Percentiles rank a stretch among this genome's conserved stretches.
These are phyloP conservation scores for Pterobdella sp. DNA, from an alignment of 2,888 invertebrate genomes.

Conservation along the genomic window DNA sequence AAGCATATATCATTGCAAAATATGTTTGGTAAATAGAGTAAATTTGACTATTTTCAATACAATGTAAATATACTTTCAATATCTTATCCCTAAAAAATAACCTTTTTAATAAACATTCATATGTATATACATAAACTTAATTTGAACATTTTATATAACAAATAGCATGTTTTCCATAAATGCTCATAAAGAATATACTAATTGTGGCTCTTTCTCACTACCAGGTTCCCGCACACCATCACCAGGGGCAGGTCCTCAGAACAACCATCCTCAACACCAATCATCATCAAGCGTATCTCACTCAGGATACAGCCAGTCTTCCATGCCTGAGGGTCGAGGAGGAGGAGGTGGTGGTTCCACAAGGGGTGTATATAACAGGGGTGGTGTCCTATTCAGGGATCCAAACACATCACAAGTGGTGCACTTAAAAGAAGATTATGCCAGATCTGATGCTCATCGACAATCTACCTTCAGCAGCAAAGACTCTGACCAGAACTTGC, in stretches of 20 bases:
- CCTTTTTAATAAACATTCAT: too few species aligned
- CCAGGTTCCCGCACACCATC: constrained; percentile 4
- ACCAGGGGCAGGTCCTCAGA: background rate
- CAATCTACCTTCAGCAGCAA: background rate
- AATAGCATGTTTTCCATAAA: too few species aligned
- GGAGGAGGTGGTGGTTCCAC: constrained; percentile 6
- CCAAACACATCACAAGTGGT: background rate
- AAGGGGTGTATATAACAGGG: too few species aligned
- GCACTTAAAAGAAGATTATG: background rate
- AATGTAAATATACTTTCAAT: too few species aligned
- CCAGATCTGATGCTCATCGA: background rate
- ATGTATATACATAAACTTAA: too few species aligned
- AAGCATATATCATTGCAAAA: too few species aligned
- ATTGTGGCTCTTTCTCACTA: too few species aligned
- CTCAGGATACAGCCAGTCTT: background rate
- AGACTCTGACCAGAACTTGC: background rate
- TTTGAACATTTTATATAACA: too few species aligned
- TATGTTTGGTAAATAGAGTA: too few species aligned
- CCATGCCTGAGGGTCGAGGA: background rate
- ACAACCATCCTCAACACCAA: background rate
- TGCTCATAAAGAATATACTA: too few species aligned
- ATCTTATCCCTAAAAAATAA: too few species aligned
- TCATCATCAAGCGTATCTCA: background rate
- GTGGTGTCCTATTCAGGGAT: background rate
- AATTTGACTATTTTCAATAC: too few species aligned